A percentile compares a stretch with the other conserved stretches of the same genome.
Conservation (phyloP, 2,888 invertebrate species). For the Brenthis daphne region DNA sequence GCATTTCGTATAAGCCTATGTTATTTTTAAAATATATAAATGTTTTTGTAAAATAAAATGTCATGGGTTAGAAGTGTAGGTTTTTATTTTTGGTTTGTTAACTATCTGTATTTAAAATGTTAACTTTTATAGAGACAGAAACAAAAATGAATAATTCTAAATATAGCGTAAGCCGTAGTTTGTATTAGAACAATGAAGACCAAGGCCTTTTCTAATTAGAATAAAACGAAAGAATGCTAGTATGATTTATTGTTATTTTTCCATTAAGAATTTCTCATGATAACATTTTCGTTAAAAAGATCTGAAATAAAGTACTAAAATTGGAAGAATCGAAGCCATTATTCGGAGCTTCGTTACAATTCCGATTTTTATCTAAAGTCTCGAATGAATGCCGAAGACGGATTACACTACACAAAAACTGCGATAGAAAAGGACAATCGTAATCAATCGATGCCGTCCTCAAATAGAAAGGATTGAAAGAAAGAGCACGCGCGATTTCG, state of each 20-base stretch:
- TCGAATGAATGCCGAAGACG: constrained; percentile 74
- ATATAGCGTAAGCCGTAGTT: too few relatives aligned
- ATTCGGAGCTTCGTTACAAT: constrained; percentile 70
- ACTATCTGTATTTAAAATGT: too few relatives aligned
- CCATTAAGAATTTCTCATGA: not conserved
- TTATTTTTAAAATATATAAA: constrained; percentile 2
- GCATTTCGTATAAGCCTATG: constrained; percentile 22
- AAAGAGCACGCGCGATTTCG: constrained; percentile 67
- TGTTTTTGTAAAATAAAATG: not conserved
- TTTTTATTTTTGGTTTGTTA: not conserved
- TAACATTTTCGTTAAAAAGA: constrained; percentile 7
- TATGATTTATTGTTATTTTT: not conserved
- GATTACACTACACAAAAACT: constrained; percentile 77
- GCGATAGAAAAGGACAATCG: constrained; percentile 74
- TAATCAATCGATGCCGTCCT: constrained; percentile 74
- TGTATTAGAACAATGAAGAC: constrained; percentile 32
- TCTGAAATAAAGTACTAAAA: constrained; percentile 56
- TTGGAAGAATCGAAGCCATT: constrained; percentile 65
- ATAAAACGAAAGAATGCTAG: too few relatives aligned
- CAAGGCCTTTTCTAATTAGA: too few relatives aligned
- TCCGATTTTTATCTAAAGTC: constrained; percentile 74
- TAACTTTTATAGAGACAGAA: too few relatives aligned
- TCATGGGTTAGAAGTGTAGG: not conserved
- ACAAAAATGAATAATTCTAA: too few relatives aligned
- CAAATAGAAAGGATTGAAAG: constrained; percentile 67